These are phyloP conservation scores for Lontra canadensis DNA, from an alignment of 2,113 vertebrate genomes.

Conservation along the genomic window DNA sequence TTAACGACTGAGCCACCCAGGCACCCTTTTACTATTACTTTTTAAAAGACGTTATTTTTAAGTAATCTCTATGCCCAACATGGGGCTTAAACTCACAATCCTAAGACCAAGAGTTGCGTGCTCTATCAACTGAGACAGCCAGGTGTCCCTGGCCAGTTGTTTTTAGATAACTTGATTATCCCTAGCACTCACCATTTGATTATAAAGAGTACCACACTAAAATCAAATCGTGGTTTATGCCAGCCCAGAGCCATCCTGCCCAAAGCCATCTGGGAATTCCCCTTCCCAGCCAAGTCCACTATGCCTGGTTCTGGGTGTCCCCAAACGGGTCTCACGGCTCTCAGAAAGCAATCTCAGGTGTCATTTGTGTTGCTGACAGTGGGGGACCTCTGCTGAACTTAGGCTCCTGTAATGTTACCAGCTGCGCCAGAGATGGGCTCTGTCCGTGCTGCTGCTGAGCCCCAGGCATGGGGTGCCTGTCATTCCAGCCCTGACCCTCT, in stretches of 20 bases:
- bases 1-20: too few species aligned
- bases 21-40: not conserved
- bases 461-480: rapidly evolving
- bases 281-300: not conserved
- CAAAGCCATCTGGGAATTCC: not conserved
- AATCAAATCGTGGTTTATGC: not conserved
- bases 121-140: not conserved
- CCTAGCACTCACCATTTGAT: not conserved
- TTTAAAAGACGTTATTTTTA: not conserved
- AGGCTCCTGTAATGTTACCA: not conserved
- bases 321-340: not conserved
- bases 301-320: not conserved
- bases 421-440: not conserved
- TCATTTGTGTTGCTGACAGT: not conserved
- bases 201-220: not conserved
- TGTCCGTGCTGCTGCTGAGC: not conserved
- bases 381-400: not conserved
- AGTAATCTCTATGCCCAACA: not conserved
- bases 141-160: not conserved
- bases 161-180: not conserved
- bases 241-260: not conserved
- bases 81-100: not conserved
- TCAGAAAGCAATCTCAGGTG: not conserved
- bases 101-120: not conserved
- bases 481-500: not conserved